Base-by-base conservation (phyloP, 2,797 vertebrate species). In the Chaetodon trifasciatus region DNA sequence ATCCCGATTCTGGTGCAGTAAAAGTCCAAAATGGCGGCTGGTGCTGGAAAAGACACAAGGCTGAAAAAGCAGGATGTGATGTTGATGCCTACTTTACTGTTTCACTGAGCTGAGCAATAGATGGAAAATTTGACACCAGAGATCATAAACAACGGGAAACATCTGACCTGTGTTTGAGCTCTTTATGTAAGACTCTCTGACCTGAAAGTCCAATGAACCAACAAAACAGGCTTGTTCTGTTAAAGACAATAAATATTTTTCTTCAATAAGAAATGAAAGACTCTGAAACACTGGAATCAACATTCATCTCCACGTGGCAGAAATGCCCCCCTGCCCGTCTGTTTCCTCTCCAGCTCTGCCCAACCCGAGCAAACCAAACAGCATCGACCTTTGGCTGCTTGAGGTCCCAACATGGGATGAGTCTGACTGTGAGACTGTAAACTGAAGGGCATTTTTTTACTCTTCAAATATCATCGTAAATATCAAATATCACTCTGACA, bases 361-460 rank as follows among this genome's bases (percentile, higher is more conserved):
- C 64, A 40, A 47, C n/a, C 56, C 10, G 10, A 79, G 23, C 64
- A 63, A 68, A 63, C 35, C 10, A 5, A 76, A 35, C 17, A 6
- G 1, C 17, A 6, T 47, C 35, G 19, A 13, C 32, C 19, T 44
- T 19, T 21, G 37, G 3, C 2, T 6, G 21, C 37, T 44, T 62
- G 40, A 69, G 76, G 75, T 52, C 2, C 6, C 28, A 13, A 8
- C 32, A 13, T 1, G 3, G 37, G 6, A 16, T 8, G n/a, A 24
- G 12, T 35, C 4, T 16, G 37, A 17, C 5, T 8, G 11, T 6
- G 10, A 57, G 37, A 11, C 2, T 49, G 44, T 19, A 32, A 37
- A 37, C 44, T 1, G 28, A n/a, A 1, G 28, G 28, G 4, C 28
- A 32, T 32, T 32, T 32, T 32, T 32, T 32, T 32, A 32, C 28